phyloP scores from a whole-genome alignment of 2,797 vertebrate species.

The Morus bassanus region DNA sequence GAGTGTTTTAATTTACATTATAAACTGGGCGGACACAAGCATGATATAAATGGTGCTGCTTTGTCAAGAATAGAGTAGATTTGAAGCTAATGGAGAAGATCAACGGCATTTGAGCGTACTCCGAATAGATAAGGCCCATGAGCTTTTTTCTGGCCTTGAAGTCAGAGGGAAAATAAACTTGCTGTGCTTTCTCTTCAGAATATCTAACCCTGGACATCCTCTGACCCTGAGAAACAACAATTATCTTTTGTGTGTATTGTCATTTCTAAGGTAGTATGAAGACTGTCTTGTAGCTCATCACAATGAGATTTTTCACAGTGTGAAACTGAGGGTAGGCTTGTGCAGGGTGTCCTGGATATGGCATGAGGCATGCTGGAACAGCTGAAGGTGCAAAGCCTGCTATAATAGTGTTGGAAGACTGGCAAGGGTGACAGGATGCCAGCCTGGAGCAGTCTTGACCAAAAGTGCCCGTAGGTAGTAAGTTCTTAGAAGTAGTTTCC shows the following conservation, averaged over 20 bases:
- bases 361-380: background rate
- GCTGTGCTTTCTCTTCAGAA: background rate
- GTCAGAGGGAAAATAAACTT: background rate
- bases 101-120: background rate
- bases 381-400: background rate
- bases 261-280: background rate
- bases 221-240: background rate
- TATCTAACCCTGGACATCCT: background rate
- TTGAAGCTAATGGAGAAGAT: background rate
- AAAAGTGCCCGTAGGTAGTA: background rate
- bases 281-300: background rate
- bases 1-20: background rate
- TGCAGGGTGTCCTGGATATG: background rate
- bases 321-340: background rate
- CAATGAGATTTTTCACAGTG: background rate
- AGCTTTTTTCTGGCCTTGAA: background rate
- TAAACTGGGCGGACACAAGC: background rate
- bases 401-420: background rate
- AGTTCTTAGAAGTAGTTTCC: background rate
- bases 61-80: background rate
- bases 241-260: background rate
- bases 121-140: background rate
- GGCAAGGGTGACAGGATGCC: background rate
- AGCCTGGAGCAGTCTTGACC: background rate
- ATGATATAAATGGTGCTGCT: background rate